Evolutionary conservation across 2,113 vertebrate genomes (phyloP), one percentile per base, ranked within the genome.

Genomic region (Glaucomys volans): DNA sequence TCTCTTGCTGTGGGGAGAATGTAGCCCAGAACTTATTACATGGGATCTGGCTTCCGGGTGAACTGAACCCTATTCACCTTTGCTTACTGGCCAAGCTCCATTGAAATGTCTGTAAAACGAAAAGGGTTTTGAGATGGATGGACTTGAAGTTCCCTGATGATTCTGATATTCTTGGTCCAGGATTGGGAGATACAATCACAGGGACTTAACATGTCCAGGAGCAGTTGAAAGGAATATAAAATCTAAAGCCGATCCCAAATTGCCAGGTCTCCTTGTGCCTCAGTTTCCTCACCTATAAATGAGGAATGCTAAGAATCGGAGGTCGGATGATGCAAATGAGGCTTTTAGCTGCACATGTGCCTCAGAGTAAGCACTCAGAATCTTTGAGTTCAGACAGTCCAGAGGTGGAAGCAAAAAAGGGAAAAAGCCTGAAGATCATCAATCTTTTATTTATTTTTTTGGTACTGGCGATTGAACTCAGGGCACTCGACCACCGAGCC

Each of bases 51-150:
- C 52, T 88, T 95, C 81, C 62, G 74, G 62, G 82, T 87, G 77
- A 67, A 76, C 8, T 0, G 35, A 88, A 90, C 18, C 35, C 18
- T 72, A 75, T 71, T 92, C 77, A 32, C n/a, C 97, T 95, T 76
- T 97, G 86, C 85, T 90, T 95, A 28, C 40, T 44, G 44, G 54
- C 42, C 75, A 88, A 87, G 67, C n/a, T 71, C 42, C 50, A 8
- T 6, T 89, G 86, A 89, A 87, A 90, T 57, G 44, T 93, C 94
- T 96, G 40, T 69, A 81, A 66, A 76, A 80, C 32, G 54, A 69
- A 87, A 88, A 72, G 40, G 12, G 30, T 50, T 91, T 81, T 76
- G 89, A 81, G 32, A 87, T 54, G 69, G 44, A 64, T 2, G 5
- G 37, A 5, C 30, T 88, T 13, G 2, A 74, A 35, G 30, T n/a